Evolutionary conservation across 2,797 vertebrate species (phyloP), one percentile per base, ranked within the genome.

Genomic region (Leptodactylus fallax): DNA sequence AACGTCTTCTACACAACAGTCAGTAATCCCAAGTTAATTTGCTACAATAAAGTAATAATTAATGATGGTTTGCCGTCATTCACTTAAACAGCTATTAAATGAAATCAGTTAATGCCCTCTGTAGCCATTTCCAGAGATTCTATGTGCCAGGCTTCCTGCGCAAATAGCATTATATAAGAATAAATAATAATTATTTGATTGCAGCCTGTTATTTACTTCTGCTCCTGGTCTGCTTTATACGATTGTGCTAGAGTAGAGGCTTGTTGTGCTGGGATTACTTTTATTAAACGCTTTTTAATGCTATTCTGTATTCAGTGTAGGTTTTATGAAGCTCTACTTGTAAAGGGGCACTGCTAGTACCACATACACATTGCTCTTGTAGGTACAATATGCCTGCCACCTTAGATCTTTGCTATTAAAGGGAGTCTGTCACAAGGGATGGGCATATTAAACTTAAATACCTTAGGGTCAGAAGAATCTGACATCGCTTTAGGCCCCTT

Each of bases 161-260:
- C 36, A 86, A 80, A 71, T 69, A 80, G 36, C 85, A 80, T 80
- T 80, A 60, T 45, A 80, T 63, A 23, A 69, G 77, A 86, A 80
- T 86, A 80, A 86, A 80, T 86, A 86, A 85, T 85, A 78, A 86
- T 79, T 85, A 78, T 86, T 86, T 79, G 63, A 86, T 80, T 80
- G 25, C 47, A 86, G 65, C 51, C 61, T 79, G 71, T 86, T 80
- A 86, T 86, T 86, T 86, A 58, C 23, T 69, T 86, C 19, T 63
- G 21, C 8, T 67, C 58, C 23, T 85, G 76, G 61, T 65, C 76
- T 78, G 83, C 56, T 77, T 85, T 53, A 60, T 63, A 58, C 8
- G 21, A 63, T 19, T 53, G 58, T 63, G 58, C 56, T 63, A 21
- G 25, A 63, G 74, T 16, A 13, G 65, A 10, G 3, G 60, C 47